phyloP scores from a whole-genome alignment of 2,797 vertebrate genomes.

The Notolabrus celidotus region DNA sequence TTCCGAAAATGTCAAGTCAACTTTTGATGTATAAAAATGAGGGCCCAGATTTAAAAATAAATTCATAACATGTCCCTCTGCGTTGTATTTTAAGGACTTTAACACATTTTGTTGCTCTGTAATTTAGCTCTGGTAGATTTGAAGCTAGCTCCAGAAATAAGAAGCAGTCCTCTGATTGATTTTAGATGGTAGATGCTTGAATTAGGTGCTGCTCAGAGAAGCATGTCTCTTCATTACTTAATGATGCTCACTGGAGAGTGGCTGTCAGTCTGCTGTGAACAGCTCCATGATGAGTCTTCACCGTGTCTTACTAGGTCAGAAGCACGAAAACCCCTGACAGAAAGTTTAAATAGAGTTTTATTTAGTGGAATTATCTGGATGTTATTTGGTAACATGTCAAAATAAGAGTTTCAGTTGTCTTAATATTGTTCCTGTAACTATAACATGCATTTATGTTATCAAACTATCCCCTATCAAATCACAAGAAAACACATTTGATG shows the following conservation, averaged over 20 bases:
- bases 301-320: constrained; percentile 9
- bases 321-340: constrained; percentile 1
- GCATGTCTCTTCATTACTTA: constrained; percentile 48
- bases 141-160: constrained; percentile 8
- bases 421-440: neutral
- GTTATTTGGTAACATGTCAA: neutral
- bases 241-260: constrained; percentile 60
- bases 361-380: neutral
- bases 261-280: constrained; percentile 48
- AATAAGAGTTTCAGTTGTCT: neutral
- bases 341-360: neutral
- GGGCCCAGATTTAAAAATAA: too few species aligned
- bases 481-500: neutral
- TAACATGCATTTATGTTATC: neutral
- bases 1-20: too few species aligned
- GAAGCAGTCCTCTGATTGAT: constrained; percentile 26
- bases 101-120: neutral
- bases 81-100: constrained; percentile 1
- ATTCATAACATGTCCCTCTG: neutral
- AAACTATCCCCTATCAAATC: constrained; percentile 10
- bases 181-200: constrained; percentile 30
- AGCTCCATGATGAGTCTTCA: constrained; percentile 24
- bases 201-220: constrained; percentile 41
- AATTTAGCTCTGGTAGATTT: constrained; percentile 5
- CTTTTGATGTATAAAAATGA: too few species aligned